Evolutionary conservation across 2,888 invertebrate genomes (phyloP), one percentile per base, ranked within the genome.

Genomic region (Tridacna crocea): DNA sequence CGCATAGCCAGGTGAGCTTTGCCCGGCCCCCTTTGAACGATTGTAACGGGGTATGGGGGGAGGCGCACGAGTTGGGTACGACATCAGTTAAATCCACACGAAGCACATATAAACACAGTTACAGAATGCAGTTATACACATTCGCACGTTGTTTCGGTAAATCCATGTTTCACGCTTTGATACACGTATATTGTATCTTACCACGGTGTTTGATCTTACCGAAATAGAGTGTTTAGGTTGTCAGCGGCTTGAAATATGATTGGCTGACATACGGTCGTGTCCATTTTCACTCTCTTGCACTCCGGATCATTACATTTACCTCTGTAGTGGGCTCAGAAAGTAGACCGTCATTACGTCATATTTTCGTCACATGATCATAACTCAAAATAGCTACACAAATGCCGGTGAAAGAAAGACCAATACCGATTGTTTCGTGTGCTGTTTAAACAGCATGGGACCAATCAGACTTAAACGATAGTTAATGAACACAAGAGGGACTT

Each of bases 21-120:
- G 66, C 22, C 81, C 83, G 55, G 48, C 48, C 63, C 70, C 78
- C 66, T 77, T 72, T 8, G 75, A 4, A 10, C 83, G 79, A 66
- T 83, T 83, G 36, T 83, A 82, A 58, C 87, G 72, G 48, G 87
- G 87, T 24, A 84, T 65, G n/a, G 84, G 87, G 24, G 86, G 86
- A 3, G 86, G 86, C 10, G 82, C 83, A 46, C 86, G 83, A 1
- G 78, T 72, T 27, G 80, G 84, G 47, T 82, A 82, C 51, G 78
- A 78, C 78, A 78, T 61, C 22, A 72, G 26, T 19, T 72, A 61
- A 75, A 79, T 73, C 72, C 58, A 77, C 72, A 76, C 70, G n/a
- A 72, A 70, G 74, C n/a, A 70, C 70, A 70, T 70, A 15, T 70
- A 15, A 66, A 66, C 46, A 51, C 48, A 26, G 0, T 26, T 51